Conservation (phyloP, 2,113 vertebrate genomes). For the Apodemus sylvaticus region DNA sequence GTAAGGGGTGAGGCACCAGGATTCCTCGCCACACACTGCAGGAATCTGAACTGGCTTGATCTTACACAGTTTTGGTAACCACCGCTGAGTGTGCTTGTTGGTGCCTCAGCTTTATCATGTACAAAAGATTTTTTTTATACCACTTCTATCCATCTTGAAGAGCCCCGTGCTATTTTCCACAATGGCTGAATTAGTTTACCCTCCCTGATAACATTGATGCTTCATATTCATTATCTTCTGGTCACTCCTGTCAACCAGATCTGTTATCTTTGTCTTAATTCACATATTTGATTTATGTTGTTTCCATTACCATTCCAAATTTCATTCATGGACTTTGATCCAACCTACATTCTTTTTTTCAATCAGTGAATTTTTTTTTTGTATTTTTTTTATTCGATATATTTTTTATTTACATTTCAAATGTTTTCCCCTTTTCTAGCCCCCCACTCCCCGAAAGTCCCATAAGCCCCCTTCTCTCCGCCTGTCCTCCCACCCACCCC, state of each 20-base stretch:
- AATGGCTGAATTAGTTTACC: neutral
- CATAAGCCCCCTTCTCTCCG: too few relatives aligned
- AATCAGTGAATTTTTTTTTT: neutral
- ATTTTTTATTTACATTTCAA: too few relatives aligned
- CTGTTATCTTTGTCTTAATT: neutral
- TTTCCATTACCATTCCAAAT: neutral
- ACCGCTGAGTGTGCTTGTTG: neutral
- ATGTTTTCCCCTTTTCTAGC: too few relatives aligned
- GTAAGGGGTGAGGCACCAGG: neutral
- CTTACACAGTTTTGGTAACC: neutral
- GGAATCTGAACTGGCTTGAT: neutral
- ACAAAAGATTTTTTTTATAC: neutral
- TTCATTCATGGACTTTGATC: neutral
- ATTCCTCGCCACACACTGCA: too few relatives aligned
- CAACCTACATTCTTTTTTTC: neutral
- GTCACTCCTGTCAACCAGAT: neutral
- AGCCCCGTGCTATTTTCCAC: neutral
- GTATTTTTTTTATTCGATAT: too few relatives aligned
- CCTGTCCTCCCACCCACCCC: too few relatives aligned
- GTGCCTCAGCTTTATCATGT: neutral
- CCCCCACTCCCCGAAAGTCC: too few relatives aligned
- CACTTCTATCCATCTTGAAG: neutral
- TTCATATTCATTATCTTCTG: neutral
- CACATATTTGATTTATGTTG: neutral
- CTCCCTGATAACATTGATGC: neutral